Evolutionary conservation across 2,888 invertebrate genomes (phyloP).

Genomic region (Julus scanicus): DNA sequence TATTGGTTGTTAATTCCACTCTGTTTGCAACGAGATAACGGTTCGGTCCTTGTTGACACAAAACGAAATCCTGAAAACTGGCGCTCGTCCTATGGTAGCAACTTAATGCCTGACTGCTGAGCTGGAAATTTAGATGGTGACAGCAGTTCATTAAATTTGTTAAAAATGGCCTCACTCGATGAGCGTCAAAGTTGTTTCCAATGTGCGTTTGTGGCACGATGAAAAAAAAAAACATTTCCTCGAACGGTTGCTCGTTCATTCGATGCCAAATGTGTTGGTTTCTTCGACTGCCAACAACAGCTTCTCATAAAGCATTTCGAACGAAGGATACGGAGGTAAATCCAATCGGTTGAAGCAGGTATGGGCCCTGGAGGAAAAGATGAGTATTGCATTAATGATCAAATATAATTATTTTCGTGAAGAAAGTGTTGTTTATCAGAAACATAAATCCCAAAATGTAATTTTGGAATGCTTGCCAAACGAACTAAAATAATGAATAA

Average conservation of each 20-base stretch:
- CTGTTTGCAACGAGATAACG: not conserved
- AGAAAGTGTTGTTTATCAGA: no score
- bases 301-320: constrained; percentile 90
- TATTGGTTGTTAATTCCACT: not conserved
- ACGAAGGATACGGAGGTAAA: constrained; percentile 94
- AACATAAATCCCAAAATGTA: no score
- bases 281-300: constrained; percentile 93
- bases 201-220: not conserved
- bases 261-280: constrained; percentile 95
- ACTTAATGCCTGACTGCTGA: not conserved
- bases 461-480: no score
- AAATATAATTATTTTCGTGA: not conserved
- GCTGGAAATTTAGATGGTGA: not conserved
- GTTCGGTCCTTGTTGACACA: not conserved
- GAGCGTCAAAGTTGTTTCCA: not conserved
- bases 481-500: no score
- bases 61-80: not conserved
- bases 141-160: not conserved
- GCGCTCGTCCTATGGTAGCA: not conserved
- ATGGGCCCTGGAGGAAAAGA: constrained; percentile 76
- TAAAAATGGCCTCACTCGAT: not conserved
- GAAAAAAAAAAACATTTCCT: not conserved
- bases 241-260: constrained; percentile 71
- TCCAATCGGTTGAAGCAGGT: constrained; percentile 98
- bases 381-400: not conserved